Percentiles rank a stretch among this genome's conserved stretches.
phyloP scores from a whole-genome alignment of 1,140 invertebrate genomes.

The Brachionus plicatilis region DNA sequence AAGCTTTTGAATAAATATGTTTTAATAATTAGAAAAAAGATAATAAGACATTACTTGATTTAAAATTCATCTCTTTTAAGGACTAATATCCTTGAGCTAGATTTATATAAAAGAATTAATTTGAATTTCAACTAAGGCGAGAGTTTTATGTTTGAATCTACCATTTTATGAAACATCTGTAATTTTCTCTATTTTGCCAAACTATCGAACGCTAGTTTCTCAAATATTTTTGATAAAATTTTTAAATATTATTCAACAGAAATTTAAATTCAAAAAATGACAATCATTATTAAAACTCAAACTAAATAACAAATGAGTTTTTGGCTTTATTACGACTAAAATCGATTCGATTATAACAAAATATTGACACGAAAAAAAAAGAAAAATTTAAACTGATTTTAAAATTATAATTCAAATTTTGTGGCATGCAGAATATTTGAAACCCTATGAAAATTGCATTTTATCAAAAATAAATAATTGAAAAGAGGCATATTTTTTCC shows the following conservation, averaged over 20 bases:
- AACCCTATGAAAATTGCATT: too few relatives aligned
- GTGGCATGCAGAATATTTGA: too few relatives aligned
- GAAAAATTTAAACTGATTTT: too few relatives aligned
- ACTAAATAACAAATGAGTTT: too few relatives aligned
- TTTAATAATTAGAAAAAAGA: neutral
- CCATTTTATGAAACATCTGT: neutral
- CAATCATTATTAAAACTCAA: too few relatives aligned
- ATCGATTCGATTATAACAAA: too few relatives aligned
- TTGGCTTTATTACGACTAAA: too few relatives aligned
- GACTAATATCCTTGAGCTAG: neutral
- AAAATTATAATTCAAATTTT: too few relatives aligned
- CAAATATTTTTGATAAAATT: neutral
- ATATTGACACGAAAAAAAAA: too few relatives aligned
- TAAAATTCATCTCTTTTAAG: slow-evolving; percentile 17
- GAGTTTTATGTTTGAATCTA: neutral
- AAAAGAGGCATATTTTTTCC: too few relatives aligned
- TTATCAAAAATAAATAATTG: too few relatives aligned
- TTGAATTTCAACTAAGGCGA: neutral
- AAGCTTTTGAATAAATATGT: neutral
- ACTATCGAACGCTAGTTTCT: neutral
- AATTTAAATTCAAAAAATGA: neutral
- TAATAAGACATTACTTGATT: neutral
- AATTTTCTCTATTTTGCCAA: neutral
- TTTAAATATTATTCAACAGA: neutral
- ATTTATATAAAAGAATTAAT: neutral